Percentiles rank a stretch among this genome's conserved stretches.
Evolutionary conservation across 2,888 invertebrate species (phyloP).

Genomic region (Drosophila borborema): DNA sequence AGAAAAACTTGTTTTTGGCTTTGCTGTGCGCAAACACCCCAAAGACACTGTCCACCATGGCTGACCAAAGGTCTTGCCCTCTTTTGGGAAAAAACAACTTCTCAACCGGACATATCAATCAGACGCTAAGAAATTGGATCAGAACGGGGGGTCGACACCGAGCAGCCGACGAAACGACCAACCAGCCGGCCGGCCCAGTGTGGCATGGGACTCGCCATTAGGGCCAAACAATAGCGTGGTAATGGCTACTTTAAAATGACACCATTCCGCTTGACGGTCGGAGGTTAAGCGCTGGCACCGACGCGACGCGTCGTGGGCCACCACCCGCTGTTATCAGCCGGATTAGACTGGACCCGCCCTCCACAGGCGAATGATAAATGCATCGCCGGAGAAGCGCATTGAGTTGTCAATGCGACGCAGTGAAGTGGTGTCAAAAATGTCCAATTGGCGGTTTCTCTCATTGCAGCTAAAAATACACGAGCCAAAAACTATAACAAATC

Average conservation of each 20-base stretch:
- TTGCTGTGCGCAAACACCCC: not conserved
- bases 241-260: constrained; percentile 81
- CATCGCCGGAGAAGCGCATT: constrained; percentile 52
- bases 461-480: constrained; percentile 4
- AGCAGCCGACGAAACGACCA: not conserved
- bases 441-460: constrained; percentile 17
- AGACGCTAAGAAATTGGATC: constrained; percentile 70
- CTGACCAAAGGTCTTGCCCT: constrained; percentile 8
- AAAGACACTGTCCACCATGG: constrained; percentile 23
- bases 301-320: constrained; percentile 11
- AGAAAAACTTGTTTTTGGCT: not conserved
- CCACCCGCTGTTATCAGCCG: constrained; percentile 75
- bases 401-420: constrained; percentile 63
- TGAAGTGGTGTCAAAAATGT: constrained; percentile 46
- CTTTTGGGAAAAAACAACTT: constrained; percentile 16
- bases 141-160: constrained; percentile 16
- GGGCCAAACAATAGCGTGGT: constrained; percentile 78
- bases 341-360: constrained; percentile 48
- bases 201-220: constrained; percentile 54
- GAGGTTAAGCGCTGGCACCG: constrained; percentile 61
- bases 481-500: not conserved
- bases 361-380: constrained; percentile 61
- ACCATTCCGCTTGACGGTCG: constrained; percentile 54
- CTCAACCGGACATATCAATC: constrained; percentile 70
- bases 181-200: not conserved